Base-by-base conservation (phyloP, 2,888 invertebrate genomes). In the Tachina fera region DNA sequence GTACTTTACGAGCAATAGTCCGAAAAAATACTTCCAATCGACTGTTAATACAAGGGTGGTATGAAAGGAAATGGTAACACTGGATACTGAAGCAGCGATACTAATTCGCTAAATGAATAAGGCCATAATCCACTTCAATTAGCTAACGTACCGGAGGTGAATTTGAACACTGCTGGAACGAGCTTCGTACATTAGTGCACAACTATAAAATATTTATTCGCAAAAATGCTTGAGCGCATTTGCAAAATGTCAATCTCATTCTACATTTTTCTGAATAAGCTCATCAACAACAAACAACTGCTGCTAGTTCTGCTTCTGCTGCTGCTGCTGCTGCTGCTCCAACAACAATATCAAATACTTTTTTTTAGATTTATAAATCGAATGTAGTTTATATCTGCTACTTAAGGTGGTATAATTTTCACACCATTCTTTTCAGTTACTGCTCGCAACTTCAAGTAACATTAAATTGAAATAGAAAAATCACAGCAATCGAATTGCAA, bases 181-280 rank as follows among this genome's bases (percentile, higher is more conserved):
- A 14, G 16, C 39, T 43, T 49, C 72, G 60, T 61, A 39, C 1
- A 16, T 13, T 3, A 16, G 14, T 9, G 22, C 56, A 60, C 47
- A 72, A 19, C 56, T 39, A 47, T 11, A 56, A 49, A 31, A 51
- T 75, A 75, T 75, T 75, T 71, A 67, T 60, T 43, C 41, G 63
- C 68, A 63, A 77, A 75, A 72, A 72, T 84, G 78, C 77, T 84
- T 76, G 83, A 87, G 80, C 89, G 90, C 91, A 91, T 91, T 91
- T 91, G 91, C 91, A 91, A 91, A 90, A 91, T 91, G 91, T 91
- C 91, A 91, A 91, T 90, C 91, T 89, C 86, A 86, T 88, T 89
- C 89, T 88, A 90, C 41, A 77, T 79, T 68, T 81, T 84, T 79
- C 75, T 75, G 63, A 82, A 79, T 79, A 83, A 79, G 82, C 82